A percentile compares a stretch with the other conserved stretches of the same genome.
Evolutionary conservation across 2,888 invertebrate genomes (phyloP).

Genomic region (Caenorhabditis doughertyi): DNA sequence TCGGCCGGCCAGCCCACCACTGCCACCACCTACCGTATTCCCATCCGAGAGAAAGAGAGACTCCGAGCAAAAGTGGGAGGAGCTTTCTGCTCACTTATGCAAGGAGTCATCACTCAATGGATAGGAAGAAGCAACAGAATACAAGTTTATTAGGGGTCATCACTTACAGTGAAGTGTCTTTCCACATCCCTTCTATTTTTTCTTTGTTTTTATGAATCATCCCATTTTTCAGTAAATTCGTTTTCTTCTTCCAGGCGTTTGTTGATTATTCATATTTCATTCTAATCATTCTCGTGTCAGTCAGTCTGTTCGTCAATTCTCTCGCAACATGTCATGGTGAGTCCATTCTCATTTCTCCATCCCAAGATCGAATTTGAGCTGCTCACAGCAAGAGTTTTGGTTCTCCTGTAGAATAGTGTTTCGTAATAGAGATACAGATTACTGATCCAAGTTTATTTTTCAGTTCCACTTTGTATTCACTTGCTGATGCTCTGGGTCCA

Average conservation of each 20-base stretch:
- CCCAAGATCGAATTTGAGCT: neutral
- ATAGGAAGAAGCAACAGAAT: neutral
- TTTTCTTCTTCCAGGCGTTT: neutral
- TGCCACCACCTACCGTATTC: constrained; percentile 12
- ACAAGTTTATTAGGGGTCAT: constrained; percentile 24
- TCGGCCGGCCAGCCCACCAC: constrained; percentile 5
- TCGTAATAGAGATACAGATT: neutral
- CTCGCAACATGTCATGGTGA: neutral
- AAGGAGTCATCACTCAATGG: constrained; percentile 19
- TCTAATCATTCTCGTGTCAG: neutral
- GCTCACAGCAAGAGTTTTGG: neutral
- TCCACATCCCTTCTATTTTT: neutral
- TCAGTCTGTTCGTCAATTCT: neutral
- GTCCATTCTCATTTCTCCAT: neutral
- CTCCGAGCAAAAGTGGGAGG: neutral
- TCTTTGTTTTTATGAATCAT: neutral
- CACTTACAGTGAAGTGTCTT: neutral
- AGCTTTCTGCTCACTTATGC: constrained; percentile 17
- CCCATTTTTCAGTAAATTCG: neutral
- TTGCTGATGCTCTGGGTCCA: constrained; percentile 37
- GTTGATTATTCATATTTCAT: neutral
- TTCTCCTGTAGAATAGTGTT: neutral
- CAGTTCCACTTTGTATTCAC: constrained; percentile 11
- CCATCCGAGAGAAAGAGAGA: neutral
- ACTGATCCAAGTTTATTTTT: neutral